Percentiles rank a stretch among this genome's conserved stretches.
Conservation (phyloP, 2,888 invertebrate species). For the Drosophila dives region DNA sequence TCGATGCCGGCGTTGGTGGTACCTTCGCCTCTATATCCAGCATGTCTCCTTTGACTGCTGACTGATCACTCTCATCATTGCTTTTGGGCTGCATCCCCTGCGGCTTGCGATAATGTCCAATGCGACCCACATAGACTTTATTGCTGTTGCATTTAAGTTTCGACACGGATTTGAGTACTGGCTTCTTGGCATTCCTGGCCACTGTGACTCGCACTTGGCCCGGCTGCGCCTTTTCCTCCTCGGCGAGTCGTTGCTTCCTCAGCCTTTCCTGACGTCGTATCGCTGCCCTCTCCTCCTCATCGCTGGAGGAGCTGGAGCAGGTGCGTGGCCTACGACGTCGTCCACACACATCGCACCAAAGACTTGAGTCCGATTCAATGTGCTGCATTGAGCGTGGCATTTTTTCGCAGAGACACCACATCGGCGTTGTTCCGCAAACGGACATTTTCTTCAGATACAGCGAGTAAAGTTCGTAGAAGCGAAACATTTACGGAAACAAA, state of each 20-base stretch:
- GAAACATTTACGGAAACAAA: constrained; percentile 55
- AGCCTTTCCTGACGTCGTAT: constrained; percentile 15
- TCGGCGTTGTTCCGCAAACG: constrained; percentile 10
- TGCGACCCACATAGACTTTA: constrained; percentile 23
- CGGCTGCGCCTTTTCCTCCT: constrained; percentile 20
- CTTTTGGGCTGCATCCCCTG: constrained; percentile 10
- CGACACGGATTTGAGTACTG: neutral
- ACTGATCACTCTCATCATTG: neutral
- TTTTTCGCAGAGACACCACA: constrained; percentile 65
- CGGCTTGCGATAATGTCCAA: constrained; percentile 45
- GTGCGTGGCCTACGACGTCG: constrained; percentile 38
- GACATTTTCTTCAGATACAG: constrained; percentile 59
- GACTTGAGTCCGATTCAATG: constrained; percentile 24
- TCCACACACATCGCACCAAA: constrained; percentile 58
- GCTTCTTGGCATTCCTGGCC: constrained; percentile 38
- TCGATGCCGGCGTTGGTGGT: constrained; percentile 18
- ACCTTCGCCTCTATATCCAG: neutral
- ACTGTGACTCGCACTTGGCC: constrained; percentile 34
- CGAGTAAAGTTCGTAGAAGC: constrained; percentile 65
- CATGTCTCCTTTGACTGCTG: neutral
- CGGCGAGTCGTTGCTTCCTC: constrained; percentile 11
- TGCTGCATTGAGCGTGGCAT: constrained; percentile 58
- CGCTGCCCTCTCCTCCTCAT: constrained; percentile 44
- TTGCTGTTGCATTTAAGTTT: constrained; percentile 6
- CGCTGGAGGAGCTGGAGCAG: constrained; percentile 45